Percentiles rank a stretch among this genome's conserved stretches.
Evolutionary conservation across 2,113 vertebrate genomes (phyloP).

Genomic region (Myocastor coypus): DNA sequence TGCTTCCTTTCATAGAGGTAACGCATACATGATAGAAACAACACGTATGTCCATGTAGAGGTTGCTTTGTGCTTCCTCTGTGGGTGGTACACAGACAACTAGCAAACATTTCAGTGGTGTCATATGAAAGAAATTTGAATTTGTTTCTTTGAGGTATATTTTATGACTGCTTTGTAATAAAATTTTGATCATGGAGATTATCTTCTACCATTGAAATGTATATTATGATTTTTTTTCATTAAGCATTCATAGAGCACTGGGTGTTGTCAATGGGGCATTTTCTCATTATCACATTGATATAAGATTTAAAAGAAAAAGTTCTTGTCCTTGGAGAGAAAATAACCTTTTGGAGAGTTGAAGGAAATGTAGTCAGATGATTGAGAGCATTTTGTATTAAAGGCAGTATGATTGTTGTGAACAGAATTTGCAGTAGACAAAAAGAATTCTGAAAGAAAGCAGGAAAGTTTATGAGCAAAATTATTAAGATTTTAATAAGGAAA

Average conservation of each 20-base stretch:
- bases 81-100: background rate
- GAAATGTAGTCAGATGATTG: background rate
- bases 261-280: background rate
- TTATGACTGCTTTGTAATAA: background rate
- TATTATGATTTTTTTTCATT: background rate
- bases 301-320: background rate
- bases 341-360: background rate
- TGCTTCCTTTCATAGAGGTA: background rate
- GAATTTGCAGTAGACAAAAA: background rate
- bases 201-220: background rate
- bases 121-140: background rate
- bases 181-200: background rate
- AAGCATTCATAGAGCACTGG: background rate
- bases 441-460: background rate
- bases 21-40: background rate
- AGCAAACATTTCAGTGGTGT: background rate
- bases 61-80: background rate
- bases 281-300: background rate
- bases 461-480: background rate
- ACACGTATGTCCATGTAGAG: background rate
- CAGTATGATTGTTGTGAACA: background rate
- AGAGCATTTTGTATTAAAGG: background rate
- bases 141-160: background rate
- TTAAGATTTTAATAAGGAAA: background rate
- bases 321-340: background rate